Conservation (phyloP, 2,888 invertebrate species). For the Mesoligia furuncula region DNA sequence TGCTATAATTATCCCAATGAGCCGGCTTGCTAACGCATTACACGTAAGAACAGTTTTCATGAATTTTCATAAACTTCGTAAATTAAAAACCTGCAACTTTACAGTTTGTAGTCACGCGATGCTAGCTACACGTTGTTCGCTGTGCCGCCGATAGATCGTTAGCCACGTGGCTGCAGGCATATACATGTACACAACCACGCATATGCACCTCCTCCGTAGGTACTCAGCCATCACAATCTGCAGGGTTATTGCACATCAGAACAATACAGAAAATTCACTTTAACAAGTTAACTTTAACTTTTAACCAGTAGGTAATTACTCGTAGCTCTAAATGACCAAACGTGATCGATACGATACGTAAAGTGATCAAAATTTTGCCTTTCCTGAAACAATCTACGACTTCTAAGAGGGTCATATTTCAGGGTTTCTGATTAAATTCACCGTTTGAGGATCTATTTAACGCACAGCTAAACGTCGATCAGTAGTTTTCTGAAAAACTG, state of each 20-base stretch:
- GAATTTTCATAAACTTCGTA: constrained; percentile 38
- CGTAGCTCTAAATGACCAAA: background rate
- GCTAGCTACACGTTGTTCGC: background rate
- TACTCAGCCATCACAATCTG: background rate
- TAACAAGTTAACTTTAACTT: background rate
- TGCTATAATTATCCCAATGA: constrained; percentile 26
- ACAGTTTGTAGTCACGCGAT: constrained; percentile 43
- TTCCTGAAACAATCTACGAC: background rate
- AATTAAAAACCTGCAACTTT: constrained; percentile 16
- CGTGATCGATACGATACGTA: too few species aligned
- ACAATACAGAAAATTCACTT: background rate
- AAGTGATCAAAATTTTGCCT: background rate
- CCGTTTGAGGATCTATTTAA: background rate
- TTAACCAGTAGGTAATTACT: background rate
- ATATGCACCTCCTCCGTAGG: background rate
- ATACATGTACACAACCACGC: background rate
- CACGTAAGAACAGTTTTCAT: constrained; percentile 40
- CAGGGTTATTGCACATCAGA: background rate
- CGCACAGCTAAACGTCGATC: background rate
- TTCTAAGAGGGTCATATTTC: background rate
- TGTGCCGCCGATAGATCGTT: background rate
- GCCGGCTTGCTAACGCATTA: constrained; percentile 16
- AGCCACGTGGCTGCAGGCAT: too few species aligned
- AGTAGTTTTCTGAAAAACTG: background rate
- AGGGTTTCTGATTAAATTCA: background rate